phyloP scores from a whole-genome alignment of 2,888 invertebrate genomes.

The Cremastinae sp. region DNA sequence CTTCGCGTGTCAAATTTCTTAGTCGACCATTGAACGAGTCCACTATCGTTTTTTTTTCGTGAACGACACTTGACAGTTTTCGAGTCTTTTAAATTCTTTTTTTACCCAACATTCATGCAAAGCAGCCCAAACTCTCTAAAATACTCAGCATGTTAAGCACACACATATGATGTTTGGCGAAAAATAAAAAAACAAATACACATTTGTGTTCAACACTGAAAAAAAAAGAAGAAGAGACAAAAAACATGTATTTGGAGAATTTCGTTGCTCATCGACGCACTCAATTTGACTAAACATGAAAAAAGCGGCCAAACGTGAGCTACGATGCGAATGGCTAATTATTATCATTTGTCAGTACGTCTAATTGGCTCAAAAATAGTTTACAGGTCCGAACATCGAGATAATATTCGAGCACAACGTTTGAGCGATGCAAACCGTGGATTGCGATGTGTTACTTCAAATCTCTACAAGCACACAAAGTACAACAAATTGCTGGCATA shows the following conservation, averaged over 20 bases:
- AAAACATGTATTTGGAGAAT: background rate
- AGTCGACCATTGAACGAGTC: too few species aligned
- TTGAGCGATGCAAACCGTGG: constrained; percentile 7
- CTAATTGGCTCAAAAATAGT: constrained; percentile 11
- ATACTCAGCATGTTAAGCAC: background rate
- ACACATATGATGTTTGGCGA: background rate
- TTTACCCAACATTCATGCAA: too few species aligned
- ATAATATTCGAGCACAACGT: constrained; percentile 21
- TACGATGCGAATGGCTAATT: constrained; percentile 16
- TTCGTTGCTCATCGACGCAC: background rate
- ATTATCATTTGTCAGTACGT: background rate
- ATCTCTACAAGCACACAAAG: constrained; percentile 3
- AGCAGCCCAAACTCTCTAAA: background rate
- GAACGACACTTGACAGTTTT: too few species aligned
- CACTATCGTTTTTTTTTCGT: too few species aligned
- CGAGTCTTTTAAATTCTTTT: too few species aligned
- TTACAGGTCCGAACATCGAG: constrained; percentile 7
- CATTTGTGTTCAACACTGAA: background rate
- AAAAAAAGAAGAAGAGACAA: background rate
- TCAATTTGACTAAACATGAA: constrained; percentile 2
- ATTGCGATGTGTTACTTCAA: background rate
- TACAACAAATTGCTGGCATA: too few species aligned
- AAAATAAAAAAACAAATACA: background rate
- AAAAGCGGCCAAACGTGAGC: constrained; percentile 15
- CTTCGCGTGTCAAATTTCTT: too few species aligned